phyloP scores from a whole-genome alignment of 1,140 invertebrate species.

The Drosophila tristis region DNA sequence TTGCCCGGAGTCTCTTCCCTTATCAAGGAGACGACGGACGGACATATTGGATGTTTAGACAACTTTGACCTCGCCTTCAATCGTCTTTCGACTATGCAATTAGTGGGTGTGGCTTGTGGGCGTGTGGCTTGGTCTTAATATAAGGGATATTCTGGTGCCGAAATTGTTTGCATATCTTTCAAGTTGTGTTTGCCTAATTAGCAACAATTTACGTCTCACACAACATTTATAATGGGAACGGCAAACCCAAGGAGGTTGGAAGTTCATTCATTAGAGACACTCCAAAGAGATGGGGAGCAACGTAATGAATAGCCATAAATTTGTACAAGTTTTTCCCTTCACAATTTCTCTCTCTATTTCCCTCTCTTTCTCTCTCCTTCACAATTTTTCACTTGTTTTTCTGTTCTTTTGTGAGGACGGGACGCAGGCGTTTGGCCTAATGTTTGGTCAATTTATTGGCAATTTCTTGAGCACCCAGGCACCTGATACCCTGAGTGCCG shows the following conservation, averaged over 20 bases:
- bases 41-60: background rate
- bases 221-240: constrained; percentile 10
- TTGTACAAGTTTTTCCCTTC: constrained; percentile 46
- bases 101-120: constrained; percentile 25
- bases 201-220: constrained; percentile 46
- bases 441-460: constrained; percentile 72
- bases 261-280: constrained; percentile 32
- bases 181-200: constrained; percentile 67
- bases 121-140: constrained; percentile 28
- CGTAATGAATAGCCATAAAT: constrained; percentile 77
- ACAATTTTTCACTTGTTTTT: constrained; percentile 21
- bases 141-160: constrained; percentile 4
- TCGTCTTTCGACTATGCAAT: constrained; percentile 47
- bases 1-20: constrained; percentile 11
- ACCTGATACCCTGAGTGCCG: constrained; percentile 38
- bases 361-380: constrained; percentile 9
- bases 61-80: constrained; percentile 45
- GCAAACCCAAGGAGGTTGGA: constrained; percentile 4
- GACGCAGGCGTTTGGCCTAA: constrained; percentile 34
- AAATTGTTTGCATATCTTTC: constrained; percentile 24
- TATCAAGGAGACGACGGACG: background rate
- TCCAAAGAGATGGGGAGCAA: background rate
- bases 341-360: constrained; percentile 7
- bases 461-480: constrained; percentile 55
- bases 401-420: constrained; percentile 5